Percentiles rank a stretch among this genome's conserved stretches.
Conservation (phyloP, 2,113 vertebrate species). For the Gorsachius goisagi region DNA sequence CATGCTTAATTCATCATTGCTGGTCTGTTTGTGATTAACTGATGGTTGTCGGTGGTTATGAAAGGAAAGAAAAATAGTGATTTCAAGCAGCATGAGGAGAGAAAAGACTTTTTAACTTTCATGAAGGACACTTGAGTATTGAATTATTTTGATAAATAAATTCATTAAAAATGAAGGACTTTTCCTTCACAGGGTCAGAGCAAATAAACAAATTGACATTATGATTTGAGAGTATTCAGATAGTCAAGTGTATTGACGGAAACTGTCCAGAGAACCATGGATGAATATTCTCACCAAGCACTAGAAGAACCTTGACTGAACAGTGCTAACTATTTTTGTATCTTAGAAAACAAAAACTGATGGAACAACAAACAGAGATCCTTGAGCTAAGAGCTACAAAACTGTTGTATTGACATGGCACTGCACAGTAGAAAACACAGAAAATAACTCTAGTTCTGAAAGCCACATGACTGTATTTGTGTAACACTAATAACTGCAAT, state of each 20-base stretch:
- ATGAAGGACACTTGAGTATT: not conserved
- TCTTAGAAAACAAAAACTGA: not conserved
- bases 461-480: not conserved
- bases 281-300: not conserved
- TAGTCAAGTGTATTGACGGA: not conserved
- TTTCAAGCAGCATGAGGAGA: not conserved
- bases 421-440: not conserved
- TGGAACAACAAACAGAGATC: not conserved
- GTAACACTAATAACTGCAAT: not conserved
- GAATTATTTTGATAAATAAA: not conserved
- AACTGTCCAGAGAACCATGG: not conserved
- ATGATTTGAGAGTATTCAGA: not conserved
- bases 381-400: not conserved
- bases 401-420: not conserved
- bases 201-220: not conserved
- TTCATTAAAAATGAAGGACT: not conserved
- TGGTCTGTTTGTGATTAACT: not conserved
- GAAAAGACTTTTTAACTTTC: not conserved
- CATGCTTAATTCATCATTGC: not conserved
- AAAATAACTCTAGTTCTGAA: not conserved
- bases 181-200: not conserved
- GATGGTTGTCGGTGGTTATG: not conserved
- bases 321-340: not conserved
- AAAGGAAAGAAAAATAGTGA: not conserved
- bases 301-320: not conserved